Percentiles rank a stretch among this genome's conserved stretches.
phyloP scores from a whole-genome alignment of 2,113 vertebrate species.

The Scopus umbretta region DNA sequence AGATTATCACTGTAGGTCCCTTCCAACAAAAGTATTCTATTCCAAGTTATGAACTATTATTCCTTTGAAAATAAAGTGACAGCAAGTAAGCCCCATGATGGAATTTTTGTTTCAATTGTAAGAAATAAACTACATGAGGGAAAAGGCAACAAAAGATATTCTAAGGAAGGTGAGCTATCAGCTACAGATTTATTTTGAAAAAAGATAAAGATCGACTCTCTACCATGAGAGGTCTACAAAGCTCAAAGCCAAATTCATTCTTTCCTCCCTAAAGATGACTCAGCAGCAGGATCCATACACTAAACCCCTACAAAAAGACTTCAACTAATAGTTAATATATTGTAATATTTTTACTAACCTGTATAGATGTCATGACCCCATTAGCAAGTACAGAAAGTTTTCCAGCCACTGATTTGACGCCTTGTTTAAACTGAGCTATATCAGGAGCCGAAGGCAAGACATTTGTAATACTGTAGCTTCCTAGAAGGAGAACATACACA shows the following conservation, averaged over 20 bases:
- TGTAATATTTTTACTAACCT: constrained; percentile 75
- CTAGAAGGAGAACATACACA: constrained; percentile 47
- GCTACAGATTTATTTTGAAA: neutral
- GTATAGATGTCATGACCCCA: constrained; percentile 91
- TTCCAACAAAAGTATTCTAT: neutral
- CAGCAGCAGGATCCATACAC: neutral
- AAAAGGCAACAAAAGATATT: neutral
- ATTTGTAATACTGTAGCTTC: constrained; percentile 80
- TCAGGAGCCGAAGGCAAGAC: constrained; percentile 88
- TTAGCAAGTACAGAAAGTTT: constrained; percentile 94
- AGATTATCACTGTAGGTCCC: neutral
- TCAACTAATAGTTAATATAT: neutral
- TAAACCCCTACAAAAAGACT: neutral
- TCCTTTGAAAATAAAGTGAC: neutral
- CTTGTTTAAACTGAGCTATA: constrained; percentile 91
- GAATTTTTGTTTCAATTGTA: neutral
- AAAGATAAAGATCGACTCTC: neutral
- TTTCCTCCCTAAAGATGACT: neutral
- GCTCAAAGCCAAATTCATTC: neutral
- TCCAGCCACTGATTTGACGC: constrained; percentile 89
- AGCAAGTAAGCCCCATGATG: neutral
- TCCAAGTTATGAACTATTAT: neutral
- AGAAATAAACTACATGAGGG: neutral
- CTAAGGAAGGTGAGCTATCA: neutral
- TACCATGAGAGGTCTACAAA: neutral